Percentiles rank a stretch among this genome's conserved stretches.
Evolutionary conservation across 2,888 invertebrate species (phyloP).

Genomic region (Cyaniris semiargus): DNA sequence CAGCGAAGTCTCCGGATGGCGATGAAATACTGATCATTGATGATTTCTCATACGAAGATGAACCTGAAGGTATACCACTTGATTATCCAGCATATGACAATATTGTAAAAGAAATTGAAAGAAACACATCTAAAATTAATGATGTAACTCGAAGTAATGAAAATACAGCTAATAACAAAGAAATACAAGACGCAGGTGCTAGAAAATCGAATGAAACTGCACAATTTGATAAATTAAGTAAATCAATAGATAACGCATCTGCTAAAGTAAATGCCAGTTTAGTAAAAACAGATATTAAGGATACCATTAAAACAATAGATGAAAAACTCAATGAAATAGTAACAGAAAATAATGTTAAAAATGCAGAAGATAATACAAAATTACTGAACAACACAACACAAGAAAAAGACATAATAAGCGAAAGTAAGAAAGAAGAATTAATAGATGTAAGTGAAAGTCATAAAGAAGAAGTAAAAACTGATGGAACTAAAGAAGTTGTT

Average conservation of each 20-base stretch:
- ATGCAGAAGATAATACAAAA: constrained; percentile 29
- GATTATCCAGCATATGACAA: constrained; percentile 69
- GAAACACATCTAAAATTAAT: neutral
- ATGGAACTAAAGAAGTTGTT: neutral
- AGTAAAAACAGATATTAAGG: neutral
- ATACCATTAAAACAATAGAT: neutral
- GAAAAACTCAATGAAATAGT: neutral
- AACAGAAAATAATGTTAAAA: constrained; percentile 30
- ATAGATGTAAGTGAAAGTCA: constrained; percentile 30
- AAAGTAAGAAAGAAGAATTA: neutral
- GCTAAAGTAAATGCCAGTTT: neutral
- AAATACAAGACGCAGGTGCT: neutral
- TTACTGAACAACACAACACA: neutral
- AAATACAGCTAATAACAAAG: neutral
- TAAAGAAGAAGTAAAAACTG: neutral
- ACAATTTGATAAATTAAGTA: neutral
- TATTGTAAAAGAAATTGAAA: constrained; percentile 46
- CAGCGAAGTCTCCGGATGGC: constrained; percentile 57
- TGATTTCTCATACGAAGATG: constrained; percentile 66
- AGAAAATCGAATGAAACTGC: neutral
- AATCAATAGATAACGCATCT: neutral
- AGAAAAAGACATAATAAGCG: neutral
- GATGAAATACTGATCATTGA: constrained; percentile 63
- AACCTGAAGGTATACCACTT: constrained; percentile 67
- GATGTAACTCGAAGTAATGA: neutral